Conservation (phyloP, 1,140 invertebrate species). For the Lucilia cuprina region DNA sequence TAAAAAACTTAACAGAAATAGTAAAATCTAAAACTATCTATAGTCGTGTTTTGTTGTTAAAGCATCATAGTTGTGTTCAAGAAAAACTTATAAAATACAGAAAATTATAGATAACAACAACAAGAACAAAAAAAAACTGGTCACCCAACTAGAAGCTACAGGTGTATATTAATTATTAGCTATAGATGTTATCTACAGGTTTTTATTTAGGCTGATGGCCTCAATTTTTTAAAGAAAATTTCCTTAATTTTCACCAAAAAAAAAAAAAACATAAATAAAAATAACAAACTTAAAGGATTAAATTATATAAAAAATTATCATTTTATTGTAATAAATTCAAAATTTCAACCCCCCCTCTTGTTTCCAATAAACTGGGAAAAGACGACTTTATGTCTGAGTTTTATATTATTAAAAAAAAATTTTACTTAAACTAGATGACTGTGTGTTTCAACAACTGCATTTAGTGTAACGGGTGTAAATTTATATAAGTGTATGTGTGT, state of each 20-base stretch:
- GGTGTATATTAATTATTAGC: neutral
- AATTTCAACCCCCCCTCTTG: neutral
- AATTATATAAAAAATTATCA: neutral
- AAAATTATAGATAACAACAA: neutral
- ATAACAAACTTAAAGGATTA: neutral
- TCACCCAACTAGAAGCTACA: conserved; percentile 10
- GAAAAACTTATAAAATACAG: neutral
- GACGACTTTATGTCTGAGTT: conserved; percentile 7
- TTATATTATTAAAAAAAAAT: neutral
- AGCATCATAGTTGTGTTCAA: no score
- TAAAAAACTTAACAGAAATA: no score
- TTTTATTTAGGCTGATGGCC: neutral
- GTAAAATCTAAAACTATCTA: no score
- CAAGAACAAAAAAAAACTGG: neutral
- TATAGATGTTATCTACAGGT: neutral
- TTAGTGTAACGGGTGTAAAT: neutral
- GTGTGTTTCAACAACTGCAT: neutral
- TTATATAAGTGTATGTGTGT: neutral
- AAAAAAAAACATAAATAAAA: neutral
- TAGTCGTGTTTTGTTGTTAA: neutral
- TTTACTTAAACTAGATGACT: neutral
- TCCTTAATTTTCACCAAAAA: neutral
- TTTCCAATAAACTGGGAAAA: neutral
- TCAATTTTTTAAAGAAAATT: neutral
- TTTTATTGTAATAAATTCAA: neutral